Evolutionary conservation across 2,797 vertebrate species (phyloP), one percentile per base, ranked within the genome.

Genomic region (Acipenser ruthenus): DNA sequence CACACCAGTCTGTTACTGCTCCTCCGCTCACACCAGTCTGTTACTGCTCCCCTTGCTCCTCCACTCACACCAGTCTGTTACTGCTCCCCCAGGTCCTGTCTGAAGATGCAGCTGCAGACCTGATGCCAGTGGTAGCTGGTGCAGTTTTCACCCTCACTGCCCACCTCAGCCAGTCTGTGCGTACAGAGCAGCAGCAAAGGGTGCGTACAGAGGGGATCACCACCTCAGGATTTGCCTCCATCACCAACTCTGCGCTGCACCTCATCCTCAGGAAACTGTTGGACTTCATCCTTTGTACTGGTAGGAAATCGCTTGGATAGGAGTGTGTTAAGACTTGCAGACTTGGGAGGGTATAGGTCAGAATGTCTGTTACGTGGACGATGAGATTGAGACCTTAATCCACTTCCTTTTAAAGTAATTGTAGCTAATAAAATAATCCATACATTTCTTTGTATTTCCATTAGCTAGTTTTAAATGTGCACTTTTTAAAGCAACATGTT

Each of bases 251-350:
- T 0, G 94, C 96, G 3, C 91, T 99, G 55, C 95, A 99, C 73
- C 91, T 97, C 73, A 95, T 99, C 71, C 84, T 99, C 66, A 93
- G 91, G 78, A 99, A 98, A 70, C 88, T 99, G 59, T 86, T 99
- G 76, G 94, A 99, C 81, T 99, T 99, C 77, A 96, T 98, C 80
- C 86, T 99, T 73, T 94, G 93, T 75, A 98, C 96, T 77, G 97
- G 97, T 97, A 47, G 68, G 82, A 47, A 10, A 55, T 55, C 52
- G n/a, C 52, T 55, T 37, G 23, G 23, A 37, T 37, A 37, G 4
- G 2, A 37, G 23, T 37, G 23, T 37, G 23, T 37, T 4, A 1
- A 3, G 23, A 4, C 2, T 4, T 37, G 1, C 23, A 37, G 23
- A 37, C 23, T 3, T 37, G 2, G 23, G 23, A 37, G 23, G 23